Conservation (phyloP, 1,140 invertebrate species). For the Pogonomyrmex barbatus region DNA sequence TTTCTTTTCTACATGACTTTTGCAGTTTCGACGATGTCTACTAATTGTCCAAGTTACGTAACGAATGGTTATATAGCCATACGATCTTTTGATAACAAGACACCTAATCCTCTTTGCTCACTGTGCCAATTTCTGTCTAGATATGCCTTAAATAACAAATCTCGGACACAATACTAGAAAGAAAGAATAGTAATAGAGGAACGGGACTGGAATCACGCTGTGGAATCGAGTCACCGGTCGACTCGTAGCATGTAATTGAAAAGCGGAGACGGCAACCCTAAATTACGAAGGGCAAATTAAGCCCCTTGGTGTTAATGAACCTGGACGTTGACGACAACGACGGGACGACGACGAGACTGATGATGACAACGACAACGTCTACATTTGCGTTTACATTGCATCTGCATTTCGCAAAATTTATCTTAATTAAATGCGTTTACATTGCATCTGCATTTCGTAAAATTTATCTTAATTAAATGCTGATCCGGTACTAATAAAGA, state of each 20-base stretch:
- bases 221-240: conserved; percentile 17
- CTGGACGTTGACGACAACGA: conserved; percentile 27
- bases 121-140: background rate
- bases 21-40: background rate
- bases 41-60: conserved; percentile 34
- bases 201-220: background rate
- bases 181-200: conserved; percentile 13
- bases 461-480: background rate
- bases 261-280: conserved; percentile 48
- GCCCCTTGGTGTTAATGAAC: conserved; percentile 67
- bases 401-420: background rate
- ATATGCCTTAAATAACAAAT: conserved; percentile 42
- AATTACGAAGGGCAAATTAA: conserved; percentile 67
- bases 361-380: background rate
- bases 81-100: background rate
- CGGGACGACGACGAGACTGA: background rate
- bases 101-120: background rate
- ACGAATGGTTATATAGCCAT: background rate
- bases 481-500: no score
- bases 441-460: background rate
- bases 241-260: conserved; percentile 62
- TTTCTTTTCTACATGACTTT: background rate
- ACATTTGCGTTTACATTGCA: background rate
- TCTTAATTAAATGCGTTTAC: no score
- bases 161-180: conserved; percentile 5